Evolutionary conservation across 1,140 invertebrate genomes (phyloP), one percentile per base, ranked within the genome.

Genomic region (Limonius californicus): DNA sequence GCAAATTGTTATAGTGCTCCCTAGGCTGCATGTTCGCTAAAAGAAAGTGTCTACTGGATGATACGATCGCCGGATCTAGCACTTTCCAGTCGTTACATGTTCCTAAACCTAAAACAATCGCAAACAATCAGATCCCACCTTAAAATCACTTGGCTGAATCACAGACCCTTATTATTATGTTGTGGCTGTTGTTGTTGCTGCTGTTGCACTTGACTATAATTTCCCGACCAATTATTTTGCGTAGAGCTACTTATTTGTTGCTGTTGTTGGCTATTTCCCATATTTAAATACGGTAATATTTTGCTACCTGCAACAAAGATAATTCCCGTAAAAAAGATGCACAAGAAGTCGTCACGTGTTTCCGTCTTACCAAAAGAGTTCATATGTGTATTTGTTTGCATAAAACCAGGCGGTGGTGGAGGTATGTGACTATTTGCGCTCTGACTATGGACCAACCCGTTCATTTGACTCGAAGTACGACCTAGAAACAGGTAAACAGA

Each of bases 41-140:
- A 68, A 79, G 77, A 71, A 81, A 78, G 70, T 81, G 83, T 66
- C 81, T 77, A 64, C 83, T 82, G 12, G 60, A 62, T 58, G 88
- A 88, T 70, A 94, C 85, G 69, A 94, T 93, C 57, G 91, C 91
- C 59, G 91, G 91, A 80, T 94, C 91, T 77, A 92, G 83, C 63
- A 88, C 84, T 69, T 90, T 90, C 90, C 90, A 92, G 78, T 92
- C 89, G 63, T 83, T 76, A 77, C 81, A 82, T 75, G 84, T 80
- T 73, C 78, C 67, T 72, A 82, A 75, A 72, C 79, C 80, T 83
- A 71, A 57, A 61, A 65, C 50, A 20, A 12, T 32, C 27, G 27
- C 27, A 6, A 21, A 20, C 30, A 54, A 57, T 12, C 20, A 23
- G 35, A 3, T 19, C 20, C 23, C 35, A 45, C 32, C 12, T 12